Conservation (phyloP, 2,888 invertebrate genomes). For the Myopa testacea region DNA sequence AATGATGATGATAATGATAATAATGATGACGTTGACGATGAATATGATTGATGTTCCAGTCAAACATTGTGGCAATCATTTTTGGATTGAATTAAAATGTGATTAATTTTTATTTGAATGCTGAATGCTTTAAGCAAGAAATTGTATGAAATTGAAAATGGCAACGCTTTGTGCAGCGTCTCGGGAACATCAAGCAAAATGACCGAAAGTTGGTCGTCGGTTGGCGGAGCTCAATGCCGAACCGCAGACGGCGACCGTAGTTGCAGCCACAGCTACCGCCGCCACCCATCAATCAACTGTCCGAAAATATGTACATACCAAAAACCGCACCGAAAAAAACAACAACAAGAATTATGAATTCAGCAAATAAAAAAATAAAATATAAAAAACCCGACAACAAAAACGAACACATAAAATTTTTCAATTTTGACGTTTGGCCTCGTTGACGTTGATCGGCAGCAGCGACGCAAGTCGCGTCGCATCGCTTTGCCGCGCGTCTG, state of each 20-base stretch:
- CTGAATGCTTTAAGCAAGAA: not conserved
- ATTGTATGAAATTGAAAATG: not conserved
- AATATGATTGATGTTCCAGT: constrained; percentile 31
- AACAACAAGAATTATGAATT: not conserved
- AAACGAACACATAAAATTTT: constrained; percentile 19
- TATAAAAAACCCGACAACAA: not conserved
- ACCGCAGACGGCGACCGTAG: constrained; percentile 14
- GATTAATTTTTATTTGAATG: constrained; percentile 34
- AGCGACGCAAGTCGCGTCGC: not conserved
- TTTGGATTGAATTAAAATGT: constrained; percentile 31
- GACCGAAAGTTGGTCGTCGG: not conserved
- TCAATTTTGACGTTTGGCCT: constrained; percentile 34
- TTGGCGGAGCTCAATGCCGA: not conserved
- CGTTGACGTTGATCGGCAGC: constrained; percentile 16
- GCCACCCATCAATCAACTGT: constrained; percentile 35
- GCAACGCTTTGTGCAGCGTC: not conserved
- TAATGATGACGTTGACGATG: not conserved
- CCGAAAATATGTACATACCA: constrained; percentile 23
- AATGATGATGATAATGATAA: too few relatives aligned
- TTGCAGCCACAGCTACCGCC: not conserved
- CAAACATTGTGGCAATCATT: constrained; percentile 25
- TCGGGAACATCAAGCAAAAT: not conserved
- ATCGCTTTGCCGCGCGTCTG: not conserved
- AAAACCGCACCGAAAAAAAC: not conserved
- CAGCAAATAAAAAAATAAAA: not conserved